phyloP scores from a whole-genome alignment of 1,140 invertebrate species.

The Panonychus citri region DNA sequence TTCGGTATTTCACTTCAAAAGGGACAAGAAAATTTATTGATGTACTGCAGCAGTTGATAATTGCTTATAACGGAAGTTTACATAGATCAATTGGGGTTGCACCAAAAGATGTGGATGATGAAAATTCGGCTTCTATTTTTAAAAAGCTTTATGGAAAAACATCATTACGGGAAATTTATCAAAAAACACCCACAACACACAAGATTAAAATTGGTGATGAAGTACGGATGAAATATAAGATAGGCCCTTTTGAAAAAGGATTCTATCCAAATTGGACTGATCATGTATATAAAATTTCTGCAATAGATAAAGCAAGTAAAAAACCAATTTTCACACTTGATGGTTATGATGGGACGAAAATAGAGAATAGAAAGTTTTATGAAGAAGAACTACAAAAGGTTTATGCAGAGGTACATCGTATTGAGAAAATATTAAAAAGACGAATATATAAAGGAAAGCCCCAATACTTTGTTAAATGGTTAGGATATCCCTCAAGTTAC shows the following conservation, averaged over 20 bases:
- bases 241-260: background rate
- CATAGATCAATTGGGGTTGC: background rate
- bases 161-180: too few species aligned
- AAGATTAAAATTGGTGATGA: background rate
- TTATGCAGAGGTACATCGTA: background rate
- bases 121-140: background rate
- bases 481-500: background rate
- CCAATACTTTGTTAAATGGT: background rate
- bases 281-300: background rate
- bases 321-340: background rate
- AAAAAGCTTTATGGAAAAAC: background rate
- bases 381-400: background rate
- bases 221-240: background rate
- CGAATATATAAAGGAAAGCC: background rate
- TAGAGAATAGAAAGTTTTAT: background rate
- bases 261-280: background rate
- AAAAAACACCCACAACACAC: too few species aligned
- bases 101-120: background rate
- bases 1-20: constrained; percentile 22
- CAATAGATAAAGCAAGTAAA: background rate
- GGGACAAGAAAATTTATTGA: constrained; percentile 23
- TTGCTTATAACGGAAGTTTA: too few species aligned
- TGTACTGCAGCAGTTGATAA: constrained; percentile 13
- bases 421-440: background rate
- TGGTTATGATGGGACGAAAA: background rate